Conservation (phyloP, 2,888 invertebrate genomes). For the Macaria liturata region DNA sequence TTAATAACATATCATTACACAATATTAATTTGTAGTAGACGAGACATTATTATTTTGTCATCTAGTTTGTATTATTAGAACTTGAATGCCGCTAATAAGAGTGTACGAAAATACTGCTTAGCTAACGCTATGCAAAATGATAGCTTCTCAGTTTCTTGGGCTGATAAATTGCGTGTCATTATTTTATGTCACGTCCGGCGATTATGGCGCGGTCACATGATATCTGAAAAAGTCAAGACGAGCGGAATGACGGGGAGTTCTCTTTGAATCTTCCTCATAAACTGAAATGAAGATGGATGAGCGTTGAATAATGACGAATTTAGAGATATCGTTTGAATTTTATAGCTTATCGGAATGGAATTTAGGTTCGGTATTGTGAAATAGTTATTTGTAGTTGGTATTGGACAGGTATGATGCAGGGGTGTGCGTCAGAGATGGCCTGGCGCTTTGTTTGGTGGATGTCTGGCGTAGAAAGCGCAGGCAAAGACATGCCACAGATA, state of each 20-base stretch:
- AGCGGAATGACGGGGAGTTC: slow-evolving; percentile 31
- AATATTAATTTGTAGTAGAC: neutral
- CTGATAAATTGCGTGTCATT: slow-evolving; percentile 47
- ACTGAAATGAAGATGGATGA: slow-evolving; percentile 32
- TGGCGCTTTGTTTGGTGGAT: slow-evolving; percentile 18
- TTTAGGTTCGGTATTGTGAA: slow-evolving; percentile 9
- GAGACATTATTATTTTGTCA: too few species aligned
- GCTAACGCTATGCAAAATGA: slow-evolving; percentile 35
- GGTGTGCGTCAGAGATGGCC: slow-evolving; percentile 30
- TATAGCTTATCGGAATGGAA: slow-evolving; percentile 4
- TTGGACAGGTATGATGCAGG: slow-evolving; percentile 24
- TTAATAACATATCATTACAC: slow-evolving; percentile 2
- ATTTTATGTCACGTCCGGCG: slow-evolving; percentile 49
- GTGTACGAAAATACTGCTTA: slow-evolving; percentile 25
- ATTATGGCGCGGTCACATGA: slow-evolving; percentile 41
- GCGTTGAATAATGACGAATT: slow-evolving; percentile 4
- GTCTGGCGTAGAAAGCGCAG: slow-evolving; percentile 25
- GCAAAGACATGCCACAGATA: too few species aligned
- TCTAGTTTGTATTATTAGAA: too few species aligned
- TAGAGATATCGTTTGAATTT: slow-evolving; percentile 2
- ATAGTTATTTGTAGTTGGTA: slow-evolving; percentile 15
- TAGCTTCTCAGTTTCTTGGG: slow-evolving; percentile 19
- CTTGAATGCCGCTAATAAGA: slow-evolving; percentile 4
- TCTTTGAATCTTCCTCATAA: slow-evolving; percentile 27
- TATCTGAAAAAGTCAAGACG: slow-evolving; percentile 39